Conservation (phyloP, 2,113 vertebrate species). For the Isichthys henryi region DNA sequence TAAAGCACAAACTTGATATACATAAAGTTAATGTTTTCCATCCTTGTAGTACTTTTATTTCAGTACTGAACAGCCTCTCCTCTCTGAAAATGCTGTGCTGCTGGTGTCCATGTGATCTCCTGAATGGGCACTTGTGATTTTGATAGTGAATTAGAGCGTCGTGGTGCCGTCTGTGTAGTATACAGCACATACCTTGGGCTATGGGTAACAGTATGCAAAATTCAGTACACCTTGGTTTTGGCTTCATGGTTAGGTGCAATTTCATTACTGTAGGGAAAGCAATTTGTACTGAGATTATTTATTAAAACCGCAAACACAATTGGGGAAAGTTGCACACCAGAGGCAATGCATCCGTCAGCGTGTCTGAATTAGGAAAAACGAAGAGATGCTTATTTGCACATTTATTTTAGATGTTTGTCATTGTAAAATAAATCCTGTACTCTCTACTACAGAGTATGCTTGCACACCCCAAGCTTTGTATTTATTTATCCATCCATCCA, state of each 20-base stretch:
- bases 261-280: neutral
- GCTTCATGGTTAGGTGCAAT: neutral
- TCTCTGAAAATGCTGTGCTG: neutral
- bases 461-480: neutral
- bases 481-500: too few species aligned
- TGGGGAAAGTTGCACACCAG: neutral
- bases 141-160: neutral
- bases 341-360: neutral
- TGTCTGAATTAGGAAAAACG: neutral
- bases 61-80: neutral
- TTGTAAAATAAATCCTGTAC: neutral
- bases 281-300: neutral
- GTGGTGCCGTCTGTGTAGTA: too few species aligned
- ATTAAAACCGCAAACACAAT: too few species aligned
- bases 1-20: neutral
- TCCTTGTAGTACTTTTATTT: neutral
- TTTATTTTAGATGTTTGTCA: too few species aligned
- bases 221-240: neutral
- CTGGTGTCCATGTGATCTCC: neutral
- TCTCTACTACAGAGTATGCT: neutral
- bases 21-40: neutral
- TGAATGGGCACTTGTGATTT: too few species aligned
- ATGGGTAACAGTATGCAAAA: neutral
- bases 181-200: neutral
- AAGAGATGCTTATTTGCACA: neutral